Base-by-base conservation (phyloP, 2,888 invertebrate genomes). In the Hylaea fasciaria region DNA sequence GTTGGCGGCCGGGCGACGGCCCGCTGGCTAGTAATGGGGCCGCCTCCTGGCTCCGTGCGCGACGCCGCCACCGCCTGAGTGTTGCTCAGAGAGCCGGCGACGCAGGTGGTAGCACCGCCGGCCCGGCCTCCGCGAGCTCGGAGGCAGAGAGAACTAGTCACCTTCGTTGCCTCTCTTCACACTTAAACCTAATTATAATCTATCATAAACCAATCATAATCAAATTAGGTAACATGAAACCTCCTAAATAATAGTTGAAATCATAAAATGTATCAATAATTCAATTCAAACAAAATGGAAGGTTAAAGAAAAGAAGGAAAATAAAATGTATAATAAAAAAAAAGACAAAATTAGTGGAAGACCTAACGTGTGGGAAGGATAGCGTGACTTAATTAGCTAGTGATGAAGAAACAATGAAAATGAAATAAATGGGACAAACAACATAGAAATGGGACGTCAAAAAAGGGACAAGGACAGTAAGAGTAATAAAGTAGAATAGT, bases 311-410 rank as follows among this genome's bases (percentile, higher is more conserved):
- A 10, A n/a, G 2, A 54, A 43, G 28, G 12, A 13, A 49, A 37
- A 4, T 22, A 22, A 28, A 28, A 8, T 14, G 13, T 11, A 5
- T 12, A 39, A 39, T 0, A 43, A 55, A 35, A 10, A 9, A 48
- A 35, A 9, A 12, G 17, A 43, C 56, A 12, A 58, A 47, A 47
- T 32, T 32, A 43, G 39, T 58, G 57, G 57, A 58, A 58, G 52
- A 58, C 52, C 7, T 52, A 17, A 58, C 49, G 44, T 52, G 47
- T 37, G 43, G 41, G 41, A 52, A 47, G 40, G 13, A 14, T 12
- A 43, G 11, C 11, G 17, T 14, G 28, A n/a, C 5, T 11, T 35
- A 39, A 53, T 39, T 28, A 28, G 28, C 28, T 28, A 7, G 28
- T 7, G 3, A 28, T n/a, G 28, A 28, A 28, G 28, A 7, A 3